phyloP scores from a whole-genome alignment of 53 echinoderm and acorn worm species.

The Paracentrotus lividus region DNA sequence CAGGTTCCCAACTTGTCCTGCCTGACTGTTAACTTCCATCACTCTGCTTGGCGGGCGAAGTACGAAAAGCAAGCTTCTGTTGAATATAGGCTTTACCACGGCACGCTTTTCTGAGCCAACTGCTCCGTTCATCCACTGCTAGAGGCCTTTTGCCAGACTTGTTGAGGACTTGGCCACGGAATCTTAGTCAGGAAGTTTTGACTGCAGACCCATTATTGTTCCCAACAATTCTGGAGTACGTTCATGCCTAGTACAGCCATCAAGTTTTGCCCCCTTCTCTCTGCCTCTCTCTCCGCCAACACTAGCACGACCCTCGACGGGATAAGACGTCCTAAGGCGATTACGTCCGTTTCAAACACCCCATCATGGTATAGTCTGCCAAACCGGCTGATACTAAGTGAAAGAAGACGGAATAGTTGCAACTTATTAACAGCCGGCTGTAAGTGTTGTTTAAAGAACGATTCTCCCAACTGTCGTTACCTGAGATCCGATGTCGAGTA shows the following conservation, averaged over 20 bases:
- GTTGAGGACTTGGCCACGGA: not conserved
- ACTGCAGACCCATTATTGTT: not conserved
- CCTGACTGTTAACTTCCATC: too few relatives aligned
- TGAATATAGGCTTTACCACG: not conserved
- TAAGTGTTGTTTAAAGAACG: too few relatives aligned
- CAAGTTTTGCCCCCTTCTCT: not conserved
- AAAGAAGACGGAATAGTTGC: not conserved
- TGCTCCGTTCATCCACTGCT: too few relatives aligned
- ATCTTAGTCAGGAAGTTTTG: not conserved
- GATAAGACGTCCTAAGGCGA: too few relatives aligned
- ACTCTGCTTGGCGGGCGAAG: too few relatives aligned
- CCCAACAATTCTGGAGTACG: not conserved
- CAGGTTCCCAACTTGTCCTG: too few relatives aligned
- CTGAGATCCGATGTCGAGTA: too few relatives aligned
- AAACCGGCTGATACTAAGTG: not conserved
- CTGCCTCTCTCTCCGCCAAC: not conserved
- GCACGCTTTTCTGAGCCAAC: not conserved
- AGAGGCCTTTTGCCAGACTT: not conserved
- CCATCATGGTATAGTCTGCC: not conserved
- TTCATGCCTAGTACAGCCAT: too few relatives aligned
- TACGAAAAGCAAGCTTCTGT: too few relatives aligned
- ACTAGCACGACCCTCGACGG: not conserved
- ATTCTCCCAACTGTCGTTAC: too few relatives aligned
- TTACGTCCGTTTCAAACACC: too few relatives aligned
- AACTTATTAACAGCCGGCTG: not conserved